phyloP scores from a whole-genome alignment of 2,113 vertebrate species.

The Actenoides hombroni region DNA sequence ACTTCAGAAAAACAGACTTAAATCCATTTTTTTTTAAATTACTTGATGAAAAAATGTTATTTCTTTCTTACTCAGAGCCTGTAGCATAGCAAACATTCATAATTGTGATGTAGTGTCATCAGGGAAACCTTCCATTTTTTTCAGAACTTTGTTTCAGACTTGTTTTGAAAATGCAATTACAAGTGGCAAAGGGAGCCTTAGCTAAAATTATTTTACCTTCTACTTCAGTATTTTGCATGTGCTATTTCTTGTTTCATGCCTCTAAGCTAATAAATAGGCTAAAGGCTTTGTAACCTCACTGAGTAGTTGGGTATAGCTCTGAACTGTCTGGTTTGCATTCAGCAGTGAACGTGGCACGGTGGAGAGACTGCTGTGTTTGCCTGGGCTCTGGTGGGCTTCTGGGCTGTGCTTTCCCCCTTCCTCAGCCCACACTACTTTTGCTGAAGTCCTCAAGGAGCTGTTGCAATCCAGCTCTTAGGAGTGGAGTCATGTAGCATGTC shows the following conservation, averaged over 20 bases:
- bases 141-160: background rate
- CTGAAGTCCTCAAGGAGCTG: background rate
- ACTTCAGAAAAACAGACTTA: background rate
- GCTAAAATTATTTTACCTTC: background rate
- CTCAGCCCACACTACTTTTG: accelerated
- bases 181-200: background rate
- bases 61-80: background rate
- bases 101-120: background rate
- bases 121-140: background rate
- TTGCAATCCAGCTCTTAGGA: background rate
- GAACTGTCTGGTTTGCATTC: background rate
- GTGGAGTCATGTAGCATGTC: accelerated
- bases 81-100: background rate
- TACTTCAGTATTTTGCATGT: background rate
- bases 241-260: background rate
- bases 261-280: background rate
- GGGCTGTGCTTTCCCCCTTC: no score
- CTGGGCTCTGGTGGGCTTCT: background rate
- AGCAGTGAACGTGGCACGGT: accelerated
- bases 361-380: background rate
- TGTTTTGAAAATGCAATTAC: background rate
- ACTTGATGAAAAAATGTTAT: background rate
- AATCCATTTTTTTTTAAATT: background rate
- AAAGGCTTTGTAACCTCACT: background rate
- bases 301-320: background rate